phyloP scores from a whole-genome alignment of 2,797 vertebrate genomes.

The Danio jaintianensis region DNA sequence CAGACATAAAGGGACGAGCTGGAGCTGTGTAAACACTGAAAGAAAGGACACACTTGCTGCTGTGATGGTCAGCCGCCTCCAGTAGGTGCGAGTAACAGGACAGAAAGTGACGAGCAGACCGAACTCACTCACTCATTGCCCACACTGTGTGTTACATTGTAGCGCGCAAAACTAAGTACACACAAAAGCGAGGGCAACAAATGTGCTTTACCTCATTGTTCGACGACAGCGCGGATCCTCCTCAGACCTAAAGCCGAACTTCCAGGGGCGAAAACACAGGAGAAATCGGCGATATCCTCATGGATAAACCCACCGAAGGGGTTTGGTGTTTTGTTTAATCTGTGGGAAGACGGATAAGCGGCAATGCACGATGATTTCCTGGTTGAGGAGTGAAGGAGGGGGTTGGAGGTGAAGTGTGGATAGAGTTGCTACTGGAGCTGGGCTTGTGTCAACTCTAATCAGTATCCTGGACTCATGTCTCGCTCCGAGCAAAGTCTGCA shows the following conservation, averaged over 20 bases:
- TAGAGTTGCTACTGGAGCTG: constrained; percentile 77
- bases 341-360: constrained; percentile 65
- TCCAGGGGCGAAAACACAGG: constrained; percentile 59
- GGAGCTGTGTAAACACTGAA: constrained; percentile 7
- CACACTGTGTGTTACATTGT: constrained; percentile 34
- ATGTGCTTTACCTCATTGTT: constrained; percentile 83
- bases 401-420: constrained; percentile 62
- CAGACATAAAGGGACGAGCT: not conserved
- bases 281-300: constrained; percentile 53
- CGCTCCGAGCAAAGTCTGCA: constrained; percentile 33
- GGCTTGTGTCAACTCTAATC: constrained; percentile 82
- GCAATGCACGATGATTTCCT: constrained; percentile 84
- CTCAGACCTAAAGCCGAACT: constrained; percentile 67
- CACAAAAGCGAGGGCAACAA: constrained; percentile 68
- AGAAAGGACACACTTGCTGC: constrained; percentile 18
- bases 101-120: constrained; percentile 5
- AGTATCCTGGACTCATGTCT: constrained; percentile 66
- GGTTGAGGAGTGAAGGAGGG: constrained; percentile 75
- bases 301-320: constrained; percentile 69
- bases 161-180: constrained; percentile 60
- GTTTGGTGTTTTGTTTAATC: constrained; percentile 65
- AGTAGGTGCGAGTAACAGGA: not conserved
- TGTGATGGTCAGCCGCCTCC: not conserved
- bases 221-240: constrained; percentile 75
- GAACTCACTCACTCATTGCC: not conserved